Conservation (phyloP, 2,888 invertebrate species). For the Drosophila flavopinicola region DNA sequence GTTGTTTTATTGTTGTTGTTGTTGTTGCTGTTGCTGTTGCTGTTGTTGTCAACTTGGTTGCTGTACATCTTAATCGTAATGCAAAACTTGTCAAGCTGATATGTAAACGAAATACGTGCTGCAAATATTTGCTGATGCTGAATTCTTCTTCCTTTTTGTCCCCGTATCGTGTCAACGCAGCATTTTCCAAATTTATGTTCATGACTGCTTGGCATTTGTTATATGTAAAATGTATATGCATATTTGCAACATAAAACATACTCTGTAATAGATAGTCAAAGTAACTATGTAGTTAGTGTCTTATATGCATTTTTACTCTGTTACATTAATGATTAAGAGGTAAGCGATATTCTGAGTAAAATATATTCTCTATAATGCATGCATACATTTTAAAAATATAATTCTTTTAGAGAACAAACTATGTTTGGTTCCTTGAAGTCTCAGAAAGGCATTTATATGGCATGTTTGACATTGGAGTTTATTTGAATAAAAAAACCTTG, state of each 20-base stretch:
- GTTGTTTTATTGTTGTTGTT: conserved; percentile 56
- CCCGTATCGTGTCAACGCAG: conserved; percentile 58
- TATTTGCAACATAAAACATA: not conserved
- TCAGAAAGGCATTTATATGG: no score
- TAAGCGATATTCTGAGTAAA: no score
- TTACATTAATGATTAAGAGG: no score
- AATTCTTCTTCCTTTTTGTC: conserved; percentile 48
- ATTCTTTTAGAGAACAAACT: no score
- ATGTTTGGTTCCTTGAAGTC: no score
- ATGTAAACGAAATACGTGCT: conserved; percentile 77
- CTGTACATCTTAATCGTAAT: conserved; percentile 80
- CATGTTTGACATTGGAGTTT: no score
- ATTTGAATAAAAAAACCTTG: no score
- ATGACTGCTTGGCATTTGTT: conserved; percentile 17
- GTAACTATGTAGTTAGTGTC: not conserved
- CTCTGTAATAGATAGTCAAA: conserved; percentile 2
- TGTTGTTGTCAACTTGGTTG: conserved; percentile 30
- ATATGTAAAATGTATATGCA: not conserved
- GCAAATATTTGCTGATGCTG: conserved; percentile 75
- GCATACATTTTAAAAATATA: no score
- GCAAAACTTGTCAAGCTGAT: conserved; percentile 78
- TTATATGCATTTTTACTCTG: no score
- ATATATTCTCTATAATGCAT: no score
- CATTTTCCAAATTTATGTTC: conserved; percentile 73
- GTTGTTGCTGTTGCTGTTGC: conserved; percentile 20